These are phyloP conservation scores for Rhinichthys osculus DNA, from an alignment of 2,797 vertebrate genomes.

Conservation along the genomic window DNA sequence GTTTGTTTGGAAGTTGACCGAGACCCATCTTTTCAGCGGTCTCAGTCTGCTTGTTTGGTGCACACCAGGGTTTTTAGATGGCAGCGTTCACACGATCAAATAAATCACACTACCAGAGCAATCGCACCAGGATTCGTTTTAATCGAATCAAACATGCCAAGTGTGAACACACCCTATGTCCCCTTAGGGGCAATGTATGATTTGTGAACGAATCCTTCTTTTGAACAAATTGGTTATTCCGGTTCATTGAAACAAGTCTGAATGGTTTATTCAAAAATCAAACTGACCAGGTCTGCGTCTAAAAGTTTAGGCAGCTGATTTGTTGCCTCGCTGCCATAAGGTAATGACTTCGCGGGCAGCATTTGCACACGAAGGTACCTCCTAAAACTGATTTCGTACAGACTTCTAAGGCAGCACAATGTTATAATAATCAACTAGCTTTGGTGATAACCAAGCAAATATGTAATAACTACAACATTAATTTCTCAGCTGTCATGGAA, in stretches of 20 bases:
- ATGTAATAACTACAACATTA: background rate
- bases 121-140: no score
- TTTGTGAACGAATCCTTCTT: background rate
- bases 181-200: no score
- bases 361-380: background rate
- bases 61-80: no score
- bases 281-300: background rate
- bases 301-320: background rate
- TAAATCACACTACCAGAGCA: no score
- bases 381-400: background rate
- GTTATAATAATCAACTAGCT: background rate
- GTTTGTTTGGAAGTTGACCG: no score
- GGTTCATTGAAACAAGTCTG: background rate
- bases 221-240: background rate
- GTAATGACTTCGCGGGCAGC: no score
- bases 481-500: no score
- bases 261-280: background rate
- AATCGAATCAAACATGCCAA: no score
- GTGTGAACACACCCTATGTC: background rate
- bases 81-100: no score
- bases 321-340: background rate
- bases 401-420: background rate
- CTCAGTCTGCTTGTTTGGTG: no score
- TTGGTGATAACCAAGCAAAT: background rate
- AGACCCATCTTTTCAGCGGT: no score